Conservation (phyloP, 1,140 invertebrate genomes). For the Drosophila parabipectinata region DNA sequence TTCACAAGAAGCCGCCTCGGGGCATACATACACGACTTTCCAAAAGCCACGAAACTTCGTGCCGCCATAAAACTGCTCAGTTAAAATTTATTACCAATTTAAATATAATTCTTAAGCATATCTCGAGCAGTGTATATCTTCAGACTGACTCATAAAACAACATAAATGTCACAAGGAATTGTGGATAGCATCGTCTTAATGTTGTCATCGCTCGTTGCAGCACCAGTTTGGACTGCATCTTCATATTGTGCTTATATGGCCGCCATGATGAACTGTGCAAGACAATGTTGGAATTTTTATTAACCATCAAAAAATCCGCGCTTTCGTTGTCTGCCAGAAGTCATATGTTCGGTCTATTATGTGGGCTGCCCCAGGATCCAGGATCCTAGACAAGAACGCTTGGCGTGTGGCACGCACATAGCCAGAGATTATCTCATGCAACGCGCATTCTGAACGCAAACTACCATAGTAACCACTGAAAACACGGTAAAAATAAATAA, state of each 20-base stretch:
- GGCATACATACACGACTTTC: conserved; percentile 10
- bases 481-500: neutral
- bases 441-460: conserved; percentile 66
- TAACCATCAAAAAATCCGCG: conserved; percentile 78
- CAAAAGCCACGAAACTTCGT: conserved; percentile 21
- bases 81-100: conserved; percentile 48
- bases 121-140: neutral
- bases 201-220: conserved; percentile 54
- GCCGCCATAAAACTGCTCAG: conserved; percentile 13
- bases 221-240: conserved; percentile 28
- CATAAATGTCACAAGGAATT: conserved; percentile 41
- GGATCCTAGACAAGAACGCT: conserved; percentile 41
- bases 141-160: conserved; percentile 32
- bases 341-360: neutral
- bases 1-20: conserved; percentile 49
- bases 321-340: conserved; percentile 24
- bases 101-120: conserved; percentile 32
- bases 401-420: conserved; percentile 77
- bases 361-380: conserved; percentile 22
- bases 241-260: conserved; percentile 56
- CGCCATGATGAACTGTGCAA: conserved; percentile 75
- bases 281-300: conserved; percentile 83
- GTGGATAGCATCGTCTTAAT: conserved; percentile 48
- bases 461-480: conserved; percentile 17
- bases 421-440: conserved; percentile 79